Evolutionary conservation across 2,888 invertebrate species (phyloP), one percentile per base, ranked within the genome.

Genomic region (Hemistola chrysoprasaria): DNA sequence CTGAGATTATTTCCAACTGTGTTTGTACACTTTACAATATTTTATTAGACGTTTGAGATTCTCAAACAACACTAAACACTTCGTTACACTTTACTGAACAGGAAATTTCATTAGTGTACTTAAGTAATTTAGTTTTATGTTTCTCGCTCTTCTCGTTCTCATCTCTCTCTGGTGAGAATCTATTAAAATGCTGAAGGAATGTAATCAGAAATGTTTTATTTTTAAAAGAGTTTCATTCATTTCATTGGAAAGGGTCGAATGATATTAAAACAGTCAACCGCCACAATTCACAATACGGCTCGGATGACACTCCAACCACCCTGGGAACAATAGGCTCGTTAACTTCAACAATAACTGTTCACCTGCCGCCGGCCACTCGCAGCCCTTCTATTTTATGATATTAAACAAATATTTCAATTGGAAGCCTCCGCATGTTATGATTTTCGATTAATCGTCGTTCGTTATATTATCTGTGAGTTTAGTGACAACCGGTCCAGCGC

Each of bases 251-350:
- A 67, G 56, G 64, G 46, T 39, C 49, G 58, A 57, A 55, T 64
- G 62, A 64, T 74, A 75, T 75, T 65, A 74, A 75, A 78, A 77
- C 74, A 78, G 62, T 71, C 67, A 63, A 58, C 53, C 49, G 59
- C 53, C 49, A 63, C n/a, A n/a, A n/a, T n/a, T 51, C 66, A 85
- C 83, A 83, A 80, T 83, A 72, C 64, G 59, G 66, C 59, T 71
- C 61, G 61, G 68, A 74, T 77, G 79, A 73, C 78, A 78, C 76
- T 72, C 64, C 64, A 53, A 56, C 62, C 56, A 59, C 66, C 65
- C 54, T 56, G 67, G 40, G 70, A 77, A 85, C 82, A 85, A 85
- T 78, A 61, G 76, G 53, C 66, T 83, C 78, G 78, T 84, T 84
- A 78, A 70, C 62, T 69, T 64, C 62, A 74, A 83, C 80, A 81